phyloP scores from a whole-genome alignment of 2,113 vertebrate genomes.

The Scytalopus superciliaris region DNA sequence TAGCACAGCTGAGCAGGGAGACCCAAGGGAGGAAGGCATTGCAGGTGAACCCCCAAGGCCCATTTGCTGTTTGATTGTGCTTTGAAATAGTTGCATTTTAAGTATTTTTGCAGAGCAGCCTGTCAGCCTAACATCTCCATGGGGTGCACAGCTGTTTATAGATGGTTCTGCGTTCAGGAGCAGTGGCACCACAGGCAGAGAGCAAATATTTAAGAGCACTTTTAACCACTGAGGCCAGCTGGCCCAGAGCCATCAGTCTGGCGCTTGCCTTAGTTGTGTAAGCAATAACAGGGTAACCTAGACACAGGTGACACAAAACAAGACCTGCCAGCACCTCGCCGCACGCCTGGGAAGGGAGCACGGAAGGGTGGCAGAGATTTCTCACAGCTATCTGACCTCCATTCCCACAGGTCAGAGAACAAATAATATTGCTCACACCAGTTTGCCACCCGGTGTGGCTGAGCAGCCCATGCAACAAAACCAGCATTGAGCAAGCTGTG shows the following conservation, averaged over 20 bases:
- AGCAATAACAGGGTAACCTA: background rate
- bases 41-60: background rate
- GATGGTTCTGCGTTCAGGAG: background rate
- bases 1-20: background rate
- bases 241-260: slow-evolving; percentile 12
- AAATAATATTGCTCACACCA: background rate
- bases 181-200: background rate
- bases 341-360: background rate
- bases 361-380: background rate
- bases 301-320: background rate
- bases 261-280: background rate
- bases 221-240: slow-evolving; percentile 9
- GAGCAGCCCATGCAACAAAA: background rate
- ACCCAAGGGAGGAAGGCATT: background rate
- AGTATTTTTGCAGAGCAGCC: slow-evolving; percentile 10
- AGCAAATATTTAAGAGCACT: slow-evolving; percentile 48
- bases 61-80: background rate
- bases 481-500: background rate
- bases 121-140: background rate
- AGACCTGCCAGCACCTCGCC: background rate
- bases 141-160: background rate
- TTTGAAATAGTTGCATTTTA: slow-evolving; percentile 12
- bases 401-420: background rate
- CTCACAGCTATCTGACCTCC: background rate
- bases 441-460: rapidly evolving